Conservation (phyloP, 2,797 vertebrate species). For the Lagodon rhomboides region DNA sequence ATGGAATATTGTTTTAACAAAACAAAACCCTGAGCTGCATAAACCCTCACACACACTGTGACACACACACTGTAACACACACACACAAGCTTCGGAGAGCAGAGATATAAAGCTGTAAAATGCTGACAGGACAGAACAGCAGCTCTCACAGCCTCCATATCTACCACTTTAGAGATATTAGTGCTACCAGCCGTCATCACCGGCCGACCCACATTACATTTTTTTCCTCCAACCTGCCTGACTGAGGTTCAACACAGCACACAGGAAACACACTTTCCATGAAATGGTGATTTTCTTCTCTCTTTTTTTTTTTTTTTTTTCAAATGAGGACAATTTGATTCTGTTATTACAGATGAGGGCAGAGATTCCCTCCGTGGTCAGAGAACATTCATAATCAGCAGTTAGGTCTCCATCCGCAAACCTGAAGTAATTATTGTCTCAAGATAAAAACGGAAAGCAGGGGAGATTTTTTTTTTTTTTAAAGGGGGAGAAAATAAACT, state of each 20-base stretch:
- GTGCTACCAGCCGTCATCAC: constrained; percentile 45
- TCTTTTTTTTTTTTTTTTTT: constrained; percentile 11
- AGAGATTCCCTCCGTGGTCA: constrained; percentile 73
- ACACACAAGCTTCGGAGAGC: constrained; percentile 31
- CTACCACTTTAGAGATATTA: constrained; percentile 64
- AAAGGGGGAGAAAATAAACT: constrained; percentile 78
- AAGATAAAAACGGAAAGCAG: constrained; percentile 80
- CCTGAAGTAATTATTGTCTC: constrained; percentile 83
- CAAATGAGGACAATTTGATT: constrained; percentile 64
- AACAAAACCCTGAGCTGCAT: constrained; percentile 32
- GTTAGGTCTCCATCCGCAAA: constrained; percentile 59
- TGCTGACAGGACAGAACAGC: constrained; percentile 72
- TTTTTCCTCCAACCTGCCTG: constrained; percentile 57
- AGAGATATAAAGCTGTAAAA: constrained; percentile 70
- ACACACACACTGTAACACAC: constrained; percentile 7
- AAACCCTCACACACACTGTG: not conserved
- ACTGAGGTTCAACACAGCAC: constrained; percentile 17
- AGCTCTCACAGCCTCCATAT: constrained; percentile 66
- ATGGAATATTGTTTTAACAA: constrained; percentile 56
- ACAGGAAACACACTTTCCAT: constrained; percentile 6
- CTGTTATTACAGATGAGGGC: constrained; percentile 75
- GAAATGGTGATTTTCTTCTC: not conserved
- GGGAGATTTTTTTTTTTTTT: constrained; percentile 66
- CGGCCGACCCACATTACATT: constrained; percentile 58
- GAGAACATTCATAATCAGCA: constrained; percentile 76